Conservation (phyloP, 2,888 invertebrate species). For the Idaea biselata region DNA sequence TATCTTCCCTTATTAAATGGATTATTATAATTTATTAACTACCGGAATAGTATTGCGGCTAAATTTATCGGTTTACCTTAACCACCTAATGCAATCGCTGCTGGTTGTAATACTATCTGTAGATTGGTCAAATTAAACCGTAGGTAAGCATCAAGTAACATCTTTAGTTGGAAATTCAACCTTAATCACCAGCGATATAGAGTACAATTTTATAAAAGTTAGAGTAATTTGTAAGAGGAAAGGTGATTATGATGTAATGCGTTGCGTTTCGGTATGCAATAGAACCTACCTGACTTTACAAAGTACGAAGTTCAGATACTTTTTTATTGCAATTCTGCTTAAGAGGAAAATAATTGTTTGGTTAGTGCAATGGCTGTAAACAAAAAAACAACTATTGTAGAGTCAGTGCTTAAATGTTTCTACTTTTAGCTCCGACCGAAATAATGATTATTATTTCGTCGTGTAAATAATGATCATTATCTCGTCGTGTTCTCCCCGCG, state of each 20-base stretch:
- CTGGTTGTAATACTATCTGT: background rate
- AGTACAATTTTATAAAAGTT: background rate
- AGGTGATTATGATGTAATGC: background rate
- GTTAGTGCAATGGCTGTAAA: background rate
- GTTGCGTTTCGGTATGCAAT: background rate
- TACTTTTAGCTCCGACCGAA: too few species aligned
- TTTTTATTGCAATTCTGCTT: background rate
- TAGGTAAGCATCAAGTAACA: background rate
- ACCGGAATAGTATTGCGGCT: background rate
- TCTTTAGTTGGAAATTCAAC: too few species aligned
- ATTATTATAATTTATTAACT: background rate
- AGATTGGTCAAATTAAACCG: background rate
- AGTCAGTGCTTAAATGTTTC: too few species aligned
- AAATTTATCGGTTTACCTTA: background rate
- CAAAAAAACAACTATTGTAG: background rate
- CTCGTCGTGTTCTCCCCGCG: too few species aligned
- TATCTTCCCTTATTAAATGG: background rate
- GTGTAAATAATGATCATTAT: too few species aligned
- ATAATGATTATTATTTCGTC: too few species aligned
- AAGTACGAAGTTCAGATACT: background rate
- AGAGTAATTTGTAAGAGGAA: background rate
- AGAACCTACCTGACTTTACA: background rate
- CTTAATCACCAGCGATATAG: background rate
- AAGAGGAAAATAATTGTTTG: background rate
- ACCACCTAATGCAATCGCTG: conserved; percentile 4